Evolutionary conservation across 2,797 vertebrate genomes (phyloP).

Genomic region (Thalassophryne amazonica): DNA sequence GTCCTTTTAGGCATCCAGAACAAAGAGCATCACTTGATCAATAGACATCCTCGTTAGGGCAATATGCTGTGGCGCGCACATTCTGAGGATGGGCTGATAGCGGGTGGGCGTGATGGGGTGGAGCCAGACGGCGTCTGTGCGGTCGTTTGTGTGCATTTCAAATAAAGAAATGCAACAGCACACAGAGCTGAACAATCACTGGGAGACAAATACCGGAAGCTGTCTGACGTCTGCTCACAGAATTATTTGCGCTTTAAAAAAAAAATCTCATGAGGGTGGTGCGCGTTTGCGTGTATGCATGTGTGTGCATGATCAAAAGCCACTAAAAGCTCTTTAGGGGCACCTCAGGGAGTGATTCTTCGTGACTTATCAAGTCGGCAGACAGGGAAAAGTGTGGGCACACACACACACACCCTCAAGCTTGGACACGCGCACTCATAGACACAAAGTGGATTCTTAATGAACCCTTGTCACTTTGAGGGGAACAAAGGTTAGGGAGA

Average conservation of each 20-base stretch:
- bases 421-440: constrained; percentile 10
- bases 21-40: constrained; percentile 70
- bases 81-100: constrained; percentile 36
- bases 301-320: constrained; percentile 50
- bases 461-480: constrained; percentile 69
- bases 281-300: constrained; percentile 4
- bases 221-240: constrained; percentile 24
- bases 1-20: constrained; percentile 64
- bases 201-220: constrained; percentile 5
- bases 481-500: constrained; percentile 62
- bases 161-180: constrained; percentile 9
- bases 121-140: not conserved
- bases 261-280: constrained; percentile 39
- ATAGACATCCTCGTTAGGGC: constrained; percentile 68
- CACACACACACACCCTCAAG: constrained; percentile 1
- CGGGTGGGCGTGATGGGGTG: constrained; percentile 13
- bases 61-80: constrained; percentile 56
- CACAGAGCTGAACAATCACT: constrained; percentile 15
- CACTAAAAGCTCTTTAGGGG: constrained; percentile 72
- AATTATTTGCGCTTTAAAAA: constrained; percentile 34
- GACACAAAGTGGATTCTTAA: constrained; percentile 61
- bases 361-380: constrained; percentile 59
- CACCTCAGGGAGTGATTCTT: constrained; percentile 69
- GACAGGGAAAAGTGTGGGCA: constrained; percentile 53
- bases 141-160: not conserved